These are phyloP conservation scores for Sparidentex hasta DNA, from an alignment of 2,797 vertebrate genomes.

Conservation along the genomic window DNA sequence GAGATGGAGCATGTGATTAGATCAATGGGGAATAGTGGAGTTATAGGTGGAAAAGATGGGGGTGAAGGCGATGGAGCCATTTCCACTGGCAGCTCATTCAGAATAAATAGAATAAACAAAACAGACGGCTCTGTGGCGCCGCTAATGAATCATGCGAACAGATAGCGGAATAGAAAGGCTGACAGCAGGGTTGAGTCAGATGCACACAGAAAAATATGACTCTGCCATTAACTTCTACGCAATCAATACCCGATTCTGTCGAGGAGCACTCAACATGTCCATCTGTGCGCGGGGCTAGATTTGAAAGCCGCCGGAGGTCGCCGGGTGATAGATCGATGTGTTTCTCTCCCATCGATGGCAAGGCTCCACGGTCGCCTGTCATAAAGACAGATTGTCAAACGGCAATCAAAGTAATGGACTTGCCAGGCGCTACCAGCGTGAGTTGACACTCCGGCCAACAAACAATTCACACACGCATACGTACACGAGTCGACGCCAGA, in stretches of 20 bases:
- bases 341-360: slow-evolving; percentile 83
- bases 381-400: slow-evolving; percentile 87
- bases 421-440: slow-evolving; percentile 62
- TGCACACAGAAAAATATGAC: slow-evolving; percentile 78
- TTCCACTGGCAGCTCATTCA: slow-evolving; percentile 56
- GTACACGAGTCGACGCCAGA: slow-evolving; percentile 35
- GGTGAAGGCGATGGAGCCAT: slow-evolving; percentile 46
- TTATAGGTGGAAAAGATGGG: slow-evolving; percentile 59
- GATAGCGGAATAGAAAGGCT: slow-evolving; percentile 62
- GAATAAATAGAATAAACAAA: slow-evolving; percentile 69
- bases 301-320: slow-evolving; percentile 84
- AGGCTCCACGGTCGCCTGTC: slow-evolving; percentile 79
- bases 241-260: slow-evolving; percentile 85
- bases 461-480: slow-evolving; percentile 59
- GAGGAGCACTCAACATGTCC: slow-evolving; percentile 83
- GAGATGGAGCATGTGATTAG: slow-evolving; percentile 61
- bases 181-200: slow-evolving; percentile 69
- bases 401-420: slow-evolving; percentile 86
- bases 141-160: slow-evolving; percentile 79
- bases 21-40: slow-evolving; percentile 65
- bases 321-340: slow-evolving; percentile 84
- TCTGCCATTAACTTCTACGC: slow-evolving; percentile 82
- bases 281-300: slow-evolving; percentile 76
- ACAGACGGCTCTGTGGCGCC: slow-evolving; percentile 53
- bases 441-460: slow-evolving; percentile 66